Conservation (phyloP, 2,888 invertebrate genomes). For the Tuta absoluta region DNA sequence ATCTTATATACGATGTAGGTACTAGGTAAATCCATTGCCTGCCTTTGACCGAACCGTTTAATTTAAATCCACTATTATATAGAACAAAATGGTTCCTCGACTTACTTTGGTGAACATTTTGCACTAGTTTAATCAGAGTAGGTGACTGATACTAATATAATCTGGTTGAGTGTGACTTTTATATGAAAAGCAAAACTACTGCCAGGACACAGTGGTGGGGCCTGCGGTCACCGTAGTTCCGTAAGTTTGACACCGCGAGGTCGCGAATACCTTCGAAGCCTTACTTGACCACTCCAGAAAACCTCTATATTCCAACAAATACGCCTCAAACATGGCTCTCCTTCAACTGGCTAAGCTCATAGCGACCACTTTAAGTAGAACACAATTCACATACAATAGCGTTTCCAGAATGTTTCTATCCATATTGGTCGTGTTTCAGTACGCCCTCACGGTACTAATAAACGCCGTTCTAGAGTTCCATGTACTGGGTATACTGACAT, state of each 20-base stretch:
- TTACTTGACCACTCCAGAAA: not conserved
- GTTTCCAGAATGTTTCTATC: not conserved
- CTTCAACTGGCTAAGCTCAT: not conserved
- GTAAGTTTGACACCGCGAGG: conserved; percentile 81
- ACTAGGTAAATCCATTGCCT: not conserved
- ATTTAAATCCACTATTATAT: conserved; percentile 1
- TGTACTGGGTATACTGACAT: conserved; percentile 2
- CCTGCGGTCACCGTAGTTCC: conserved; percentile 75
- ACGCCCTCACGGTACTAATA: conserved; percentile 15
- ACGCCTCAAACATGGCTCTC: not conserved
- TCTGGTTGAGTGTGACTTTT: conserved; percentile 72
- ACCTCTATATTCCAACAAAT: not conserved
- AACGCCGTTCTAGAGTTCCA: conserved; percentile 19
- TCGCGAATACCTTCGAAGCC: conserved; percentile 60
- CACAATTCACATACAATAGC: not conserved
- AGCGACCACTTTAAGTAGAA: not conserved
- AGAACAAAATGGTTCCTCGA: conserved; percentile 31
- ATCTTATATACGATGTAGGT: not conserved
- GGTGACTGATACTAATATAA: conserved; percentile 80
- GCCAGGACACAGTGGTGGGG: conserved; percentile 69
- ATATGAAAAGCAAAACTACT: conserved; percentile 78
- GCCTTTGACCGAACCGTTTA: not conserved
- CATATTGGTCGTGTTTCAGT: not conserved
- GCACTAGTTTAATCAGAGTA: conserved; percentile 73
- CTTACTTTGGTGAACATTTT: conserved; percentile 81